Evolutionary conservation across 2,113 vertebrate species (phyloP).

Genomic region (Genyomyrus donnyi): DNA sequence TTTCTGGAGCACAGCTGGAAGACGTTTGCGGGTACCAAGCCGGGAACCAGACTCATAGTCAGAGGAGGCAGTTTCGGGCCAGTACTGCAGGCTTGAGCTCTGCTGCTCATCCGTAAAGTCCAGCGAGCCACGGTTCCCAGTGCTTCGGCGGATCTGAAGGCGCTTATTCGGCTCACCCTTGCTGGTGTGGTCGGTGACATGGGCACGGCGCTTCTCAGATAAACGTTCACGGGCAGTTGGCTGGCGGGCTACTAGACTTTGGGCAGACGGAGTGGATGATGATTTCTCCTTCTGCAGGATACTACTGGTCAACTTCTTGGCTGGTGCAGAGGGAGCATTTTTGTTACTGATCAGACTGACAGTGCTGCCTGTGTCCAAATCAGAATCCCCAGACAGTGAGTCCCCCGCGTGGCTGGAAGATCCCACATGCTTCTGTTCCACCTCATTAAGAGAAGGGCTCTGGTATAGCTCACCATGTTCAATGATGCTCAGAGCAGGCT

Average conservation of each 20-base stretch:
- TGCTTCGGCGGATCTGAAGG: constrained; percentile 59
- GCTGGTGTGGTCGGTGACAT: constrained; percentile 35
- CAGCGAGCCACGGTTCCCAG: constrained; percentile 59
- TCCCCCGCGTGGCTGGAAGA: constrained; percentile 49
- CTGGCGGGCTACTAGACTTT: constrained; percentile 44
- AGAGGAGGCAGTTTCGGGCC: constrained; percentile 54
- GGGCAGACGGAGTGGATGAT: constrained; percentile 43
- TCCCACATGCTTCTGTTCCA: constrained; percentile 57
- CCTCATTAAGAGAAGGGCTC: constrained; percentile 82
- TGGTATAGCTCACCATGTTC: constrained; percentile 69
- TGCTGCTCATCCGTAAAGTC: constrained; percentile 73
- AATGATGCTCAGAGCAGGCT: constrained; percentile 55
- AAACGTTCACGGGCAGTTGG: constrained; percentile 65
- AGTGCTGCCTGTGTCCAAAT: constrained; percentile 85
- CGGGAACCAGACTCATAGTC: constrained; percentile 66
- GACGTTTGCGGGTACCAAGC: constrained; percentile 61
- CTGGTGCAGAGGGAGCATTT: constrained; percentile 43
- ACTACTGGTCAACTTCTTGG: constrained; percentile 35
- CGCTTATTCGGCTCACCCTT: constrained; percentile 47
- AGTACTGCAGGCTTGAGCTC: constrained; percentile 41
- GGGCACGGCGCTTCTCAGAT: constrained; percentile 57
- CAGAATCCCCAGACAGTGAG: constrained; percentile 84
- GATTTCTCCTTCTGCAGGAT: constrained; percentile 59
- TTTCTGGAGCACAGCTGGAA: constrained; percentile 56
- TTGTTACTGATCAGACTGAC: constrained; percentile 80